These are phyloP conservation scores for Arion vulgaris DNA, from an alignment of 1,140 invertebrate species.

Conservation along the genomic window DNA sequence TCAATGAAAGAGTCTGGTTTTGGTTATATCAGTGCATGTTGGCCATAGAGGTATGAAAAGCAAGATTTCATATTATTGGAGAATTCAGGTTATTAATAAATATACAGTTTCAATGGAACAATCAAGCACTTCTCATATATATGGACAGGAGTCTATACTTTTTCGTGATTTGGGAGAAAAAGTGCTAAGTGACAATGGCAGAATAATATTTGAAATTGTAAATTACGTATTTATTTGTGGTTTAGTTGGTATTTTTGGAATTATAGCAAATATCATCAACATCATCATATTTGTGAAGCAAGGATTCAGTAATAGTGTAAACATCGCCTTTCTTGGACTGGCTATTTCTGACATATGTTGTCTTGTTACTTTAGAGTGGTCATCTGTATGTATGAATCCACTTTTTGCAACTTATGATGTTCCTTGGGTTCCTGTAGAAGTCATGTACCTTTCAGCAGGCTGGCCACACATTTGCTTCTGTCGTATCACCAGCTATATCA, in stretches of 20 bases:
- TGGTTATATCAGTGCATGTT: too few species aligned
- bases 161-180: too few species aligned
- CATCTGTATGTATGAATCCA: not conserved
- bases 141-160: too few species aligned
- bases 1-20: too few species aligned
- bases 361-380: not conserved
- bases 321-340: conserved; percentile 1
- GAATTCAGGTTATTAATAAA: too few species aligned
- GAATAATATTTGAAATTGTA: not conserved
- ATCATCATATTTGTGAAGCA: not conserved
- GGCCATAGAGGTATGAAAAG: too few species aligned
- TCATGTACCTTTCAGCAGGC: not conserved
- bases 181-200: not conserved
- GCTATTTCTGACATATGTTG: conserved; percentile 14
- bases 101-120: too few species aligned
- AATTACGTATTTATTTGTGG: not conserved
- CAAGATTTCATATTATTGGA: too few species aligned
- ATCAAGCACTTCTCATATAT: too few species aligned
- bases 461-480: not conserved
- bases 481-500: not conserved
- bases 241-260: not conserved
- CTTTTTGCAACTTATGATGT: not conserved
- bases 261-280: conserved; percentile 10
- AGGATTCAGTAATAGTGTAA: not conserved
- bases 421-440: not conserved